Evolutionary conservation across 2,113 vertebrate genomes (phyloP).

Genomic region (Alethe castanea): DNA sequence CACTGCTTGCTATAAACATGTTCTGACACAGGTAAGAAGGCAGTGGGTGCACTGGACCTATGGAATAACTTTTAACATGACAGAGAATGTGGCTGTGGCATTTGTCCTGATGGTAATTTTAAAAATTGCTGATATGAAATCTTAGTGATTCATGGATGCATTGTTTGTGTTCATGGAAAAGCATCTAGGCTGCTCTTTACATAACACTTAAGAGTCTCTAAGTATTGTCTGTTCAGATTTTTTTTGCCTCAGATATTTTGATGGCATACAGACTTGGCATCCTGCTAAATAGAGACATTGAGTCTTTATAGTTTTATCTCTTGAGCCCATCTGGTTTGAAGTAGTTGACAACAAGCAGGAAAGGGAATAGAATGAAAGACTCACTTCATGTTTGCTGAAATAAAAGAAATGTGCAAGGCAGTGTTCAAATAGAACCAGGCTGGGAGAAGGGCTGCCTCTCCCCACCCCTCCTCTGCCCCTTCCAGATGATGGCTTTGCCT

Average conservation of each 20-base stretch:
- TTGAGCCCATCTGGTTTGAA: slow-evolving; percentile 76
- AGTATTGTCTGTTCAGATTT: not conserved
- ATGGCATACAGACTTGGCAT: slow-evolving; percentile 67
- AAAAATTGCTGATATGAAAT: not conserved
- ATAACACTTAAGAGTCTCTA: not conserved
- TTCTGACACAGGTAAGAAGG: not conserved
- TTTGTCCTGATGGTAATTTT: not conserved
- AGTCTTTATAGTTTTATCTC: slow-evolving; percentile 73
- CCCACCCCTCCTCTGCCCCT: not conserved
- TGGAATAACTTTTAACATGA: not conserved
- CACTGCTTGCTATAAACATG: not conserved
- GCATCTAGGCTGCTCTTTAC: not conserved
- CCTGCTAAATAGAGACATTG: slow-evolving; percentile 59
- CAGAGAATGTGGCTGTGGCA: not conserved
- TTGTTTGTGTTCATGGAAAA: not conserved
- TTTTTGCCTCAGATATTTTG: slow-evolving; percentile 1
- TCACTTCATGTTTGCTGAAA: slow-evolving; percentile 53
- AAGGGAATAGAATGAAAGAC: slow-evolving; percentile 77
- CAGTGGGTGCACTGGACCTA: not conserved
- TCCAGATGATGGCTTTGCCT: not conserved
- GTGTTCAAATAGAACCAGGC: slow-evolving; percentile 47
- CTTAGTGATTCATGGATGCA: not conserved
- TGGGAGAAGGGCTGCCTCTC: not conserved
- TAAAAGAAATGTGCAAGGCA: slow-evolving; percentile 69
- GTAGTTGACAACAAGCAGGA: slow-evolving; percentile 77